A percentile compares a stretch with the other conserved stretches of the same genome.
Evolutionary conservation across 2,113 vertebrate species (phyloP).

Genomic region (Centropristis striata): DNA sequence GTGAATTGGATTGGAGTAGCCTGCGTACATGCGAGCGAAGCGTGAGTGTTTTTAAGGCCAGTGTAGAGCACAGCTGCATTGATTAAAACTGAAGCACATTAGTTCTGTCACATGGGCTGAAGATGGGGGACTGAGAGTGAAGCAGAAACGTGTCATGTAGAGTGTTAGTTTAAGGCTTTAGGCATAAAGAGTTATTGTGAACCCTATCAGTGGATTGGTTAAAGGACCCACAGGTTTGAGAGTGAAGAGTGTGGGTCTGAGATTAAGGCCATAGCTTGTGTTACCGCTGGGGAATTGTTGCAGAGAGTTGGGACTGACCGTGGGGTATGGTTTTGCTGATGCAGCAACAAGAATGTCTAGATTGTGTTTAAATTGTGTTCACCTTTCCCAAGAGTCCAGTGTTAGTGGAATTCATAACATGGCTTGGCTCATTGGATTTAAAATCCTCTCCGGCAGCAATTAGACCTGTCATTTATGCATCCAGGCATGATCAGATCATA

Average conservation of each 20-base stretch:
- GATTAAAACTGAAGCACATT: conserved; percentile 34
- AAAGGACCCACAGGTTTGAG: neutral
- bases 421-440: conserved; percentile 16
- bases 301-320: conserved; percentile 5
- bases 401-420: conserved; percentile 17
- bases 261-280: conserved; percentile 27
- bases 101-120: conserved; percentile 18
- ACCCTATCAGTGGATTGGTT: too few species aligned
- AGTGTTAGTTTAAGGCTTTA: neutral
- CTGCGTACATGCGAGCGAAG: conserved; percentile 30
- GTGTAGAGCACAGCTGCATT: conserved; percentile 21
- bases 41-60: neutral
- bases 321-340: conserved; percentile 41
- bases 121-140: conserved; percentile 5
- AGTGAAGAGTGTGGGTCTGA: conserved; percentile 8
- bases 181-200: neutral
- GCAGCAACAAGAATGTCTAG: conserved; percentile 27
- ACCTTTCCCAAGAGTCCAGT: conserved; percentile 29
- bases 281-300: conserved; percentile 34
- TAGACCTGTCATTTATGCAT: conserved; percentile 23
- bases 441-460: conserved; percentile 1
- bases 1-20: conserved; percentile 4
- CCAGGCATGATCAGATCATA: conserved; percentile 26
- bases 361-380: conserved; percentile 42
- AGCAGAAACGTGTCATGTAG: neutral